These are phyloP conservation scores for Teleiodes luculella DNA, from an alignment of 2,888 invertebrate genomes.

Conservation along the genomic window DNA sequence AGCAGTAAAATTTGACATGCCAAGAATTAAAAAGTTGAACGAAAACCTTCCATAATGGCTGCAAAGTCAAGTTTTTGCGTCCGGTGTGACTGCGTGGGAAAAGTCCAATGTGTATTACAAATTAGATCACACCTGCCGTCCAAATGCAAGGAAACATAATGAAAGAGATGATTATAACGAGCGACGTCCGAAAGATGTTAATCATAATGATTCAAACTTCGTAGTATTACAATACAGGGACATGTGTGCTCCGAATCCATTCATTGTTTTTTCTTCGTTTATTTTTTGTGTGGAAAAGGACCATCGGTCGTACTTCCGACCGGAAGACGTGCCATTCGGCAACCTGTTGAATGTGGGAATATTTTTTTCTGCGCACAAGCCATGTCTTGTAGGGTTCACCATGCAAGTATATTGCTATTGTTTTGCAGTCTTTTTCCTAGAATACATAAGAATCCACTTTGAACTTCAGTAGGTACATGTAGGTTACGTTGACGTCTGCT, in stretches of 20 bases:
- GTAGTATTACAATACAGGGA: conserved; percentile 37
- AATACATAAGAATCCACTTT: neutral
- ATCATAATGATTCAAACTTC: conserved; percentile 44
- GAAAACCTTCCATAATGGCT: conserved; percentile 36
- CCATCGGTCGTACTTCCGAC: conserved; percentile 74
- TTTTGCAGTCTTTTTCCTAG: neutral
- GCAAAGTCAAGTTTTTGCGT: conserved; percentile 34
- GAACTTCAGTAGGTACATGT: too few species aligned
- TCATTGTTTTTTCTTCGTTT: conserved; percentile 49
- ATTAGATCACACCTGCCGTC: conserved; percentile 52
- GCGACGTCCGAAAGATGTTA: conserved; percentile 55
- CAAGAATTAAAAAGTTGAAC: conserved; percentile 37
- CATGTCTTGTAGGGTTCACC: conserved; percentile 39
- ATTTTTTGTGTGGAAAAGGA: conserved; percentile 41
- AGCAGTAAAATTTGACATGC: conserved; percentile 33
- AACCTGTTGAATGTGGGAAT: conserved; percentile 74
- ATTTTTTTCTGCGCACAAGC: conserved; percentile 53
- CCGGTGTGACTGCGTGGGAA: conserved; percentile 49
- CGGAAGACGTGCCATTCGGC: conserved; percentile 68
- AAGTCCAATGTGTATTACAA: conserved; percentile 52
- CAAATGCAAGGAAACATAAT: conserved; percentile 28
- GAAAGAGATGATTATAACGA: conserved; percentile 49
- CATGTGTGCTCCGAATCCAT: conserved; percentile 63
- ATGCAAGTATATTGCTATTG: too few species aligned
- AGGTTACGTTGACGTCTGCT: too few species aligned